Evolutionary conservation across 2,888 invertebrate species (phyloP).

Genomic region (Polydrusus cervinus): DNA sequence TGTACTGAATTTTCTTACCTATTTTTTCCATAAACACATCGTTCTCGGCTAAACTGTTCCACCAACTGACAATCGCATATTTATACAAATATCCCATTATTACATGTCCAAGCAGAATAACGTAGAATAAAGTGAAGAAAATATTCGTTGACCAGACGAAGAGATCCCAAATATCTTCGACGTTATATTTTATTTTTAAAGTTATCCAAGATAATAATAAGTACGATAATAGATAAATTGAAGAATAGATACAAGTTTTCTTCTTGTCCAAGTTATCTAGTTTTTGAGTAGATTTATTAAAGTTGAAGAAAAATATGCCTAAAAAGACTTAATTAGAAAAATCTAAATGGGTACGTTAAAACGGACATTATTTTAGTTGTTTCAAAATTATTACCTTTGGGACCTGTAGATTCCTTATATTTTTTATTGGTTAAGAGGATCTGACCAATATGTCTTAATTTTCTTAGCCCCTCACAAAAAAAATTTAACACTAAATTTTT

Average conservation of each 20-base stretch:
- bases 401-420: too few species aligned
- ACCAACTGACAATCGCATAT: neutral
- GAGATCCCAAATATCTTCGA: neutral
- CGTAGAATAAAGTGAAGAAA: neutral
- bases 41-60: constrained; percentile 1
- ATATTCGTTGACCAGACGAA: neutral
- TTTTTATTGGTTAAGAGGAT: too few species aligned
- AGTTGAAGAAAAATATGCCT: neutral
- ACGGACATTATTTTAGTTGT: too few species aligned
- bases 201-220: neutral
- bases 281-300: constrained; percentile 1
- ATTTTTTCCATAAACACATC: neutral
- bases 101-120: neutral
- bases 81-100: neutral
- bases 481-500: too few species aligned
- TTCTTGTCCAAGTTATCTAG: neutral
- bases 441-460: too few species aligned
- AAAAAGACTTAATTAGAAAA: neutral
- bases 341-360: neutral
- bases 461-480: too few species aligned
- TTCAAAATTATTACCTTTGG: too few species aligned
- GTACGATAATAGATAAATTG: neutral
- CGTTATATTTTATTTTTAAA: neutral
- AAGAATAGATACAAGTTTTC: neutral
- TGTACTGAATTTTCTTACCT: neutral